phyloP scores from a whole-genome alignment of 2,113 vertebrate genomes.

The Rafetus swinhoei region DNA sequence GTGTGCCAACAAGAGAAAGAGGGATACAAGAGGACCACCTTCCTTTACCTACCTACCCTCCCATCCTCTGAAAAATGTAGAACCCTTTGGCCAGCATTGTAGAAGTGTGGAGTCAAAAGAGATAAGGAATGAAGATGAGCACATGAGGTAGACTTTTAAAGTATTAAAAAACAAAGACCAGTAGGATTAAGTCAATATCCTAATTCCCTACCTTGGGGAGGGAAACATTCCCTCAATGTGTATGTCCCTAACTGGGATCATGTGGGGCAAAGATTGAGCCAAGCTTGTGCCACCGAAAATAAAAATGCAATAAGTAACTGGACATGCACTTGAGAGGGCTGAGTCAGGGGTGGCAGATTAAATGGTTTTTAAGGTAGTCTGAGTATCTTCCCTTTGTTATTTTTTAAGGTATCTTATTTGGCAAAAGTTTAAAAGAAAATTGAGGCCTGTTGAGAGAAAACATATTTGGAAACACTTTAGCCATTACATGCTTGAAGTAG shows the following conservation, averaged over 20 bases:
- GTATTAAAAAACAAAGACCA: not conserved
- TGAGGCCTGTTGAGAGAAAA: not conserved
- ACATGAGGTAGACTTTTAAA: slow-evolving; percentile 24
- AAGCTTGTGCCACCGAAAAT: not conserved
- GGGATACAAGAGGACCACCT: not conserved
- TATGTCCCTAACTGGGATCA: not conserved
- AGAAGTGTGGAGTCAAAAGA: not conserved
- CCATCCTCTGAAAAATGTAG: not conserved
- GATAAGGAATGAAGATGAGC: not conserved
- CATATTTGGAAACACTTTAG: not conserved
- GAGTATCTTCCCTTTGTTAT: not conserved
- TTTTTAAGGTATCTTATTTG: not conserved
- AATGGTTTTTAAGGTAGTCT: not conserved
- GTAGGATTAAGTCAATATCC: not conserved
- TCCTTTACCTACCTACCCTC: not conserved
- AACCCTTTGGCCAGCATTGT: not conserved
- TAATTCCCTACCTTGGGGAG: not conserved
- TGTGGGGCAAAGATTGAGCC: not conserved
- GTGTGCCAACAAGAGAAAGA: not conserved
- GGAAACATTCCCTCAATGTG: not conserved
- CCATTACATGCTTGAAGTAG: accelerated
- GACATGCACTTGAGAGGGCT: not conserved
- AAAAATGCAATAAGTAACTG: not conserved
- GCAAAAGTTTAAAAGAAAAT: not conserved
- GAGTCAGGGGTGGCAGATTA: not conserved